Evolutionary conservation across 2,888 invertebrate species (phyloP), one percentile per base, ranked within the genome.

Genomic region (Abrostola tripartita): DNA sequence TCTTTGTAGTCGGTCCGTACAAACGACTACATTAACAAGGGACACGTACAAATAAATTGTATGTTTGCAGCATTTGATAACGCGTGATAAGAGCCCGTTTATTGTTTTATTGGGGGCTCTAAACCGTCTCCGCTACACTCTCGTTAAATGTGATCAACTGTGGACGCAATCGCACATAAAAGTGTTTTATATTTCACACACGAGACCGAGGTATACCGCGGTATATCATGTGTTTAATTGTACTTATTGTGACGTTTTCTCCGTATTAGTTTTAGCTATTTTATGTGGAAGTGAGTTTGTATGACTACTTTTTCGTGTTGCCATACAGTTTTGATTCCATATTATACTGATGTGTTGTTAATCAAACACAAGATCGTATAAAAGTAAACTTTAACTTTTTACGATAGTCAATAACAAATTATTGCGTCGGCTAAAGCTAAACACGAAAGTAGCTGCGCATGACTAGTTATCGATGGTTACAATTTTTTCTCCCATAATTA

Each of bases 71-170:
- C 81, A 65, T 88, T 87, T 92, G 92, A 92, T 92, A 92, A 90
- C 85, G 79, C 68, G 83, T 90, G 93, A 93, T 93, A 94, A 93
- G 88, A 81, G 86, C 81, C 79, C 85, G 86, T 88, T 91, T 90
- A 93, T 94, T 93, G 94, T 93, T 94, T 94, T 93, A 94, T 92
- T 92, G 91, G 86, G 73, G 87, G 92, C 84, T 87, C 89, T 81
- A 80, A 81, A 81, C 80, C 74, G 76, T 79, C 76, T 81, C 71
- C 74, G 78, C 80, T 70, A 76, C 79, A 78, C 72, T 77, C 80
- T 78, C 77, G 80, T 78, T 81, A 70, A 75, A 81, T 77, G 71
- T 81, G 79, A 81, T 81, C 76, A 81, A 73, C 77, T 81, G 81
- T 66, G 75, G 70, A 77, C 76, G 72, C 85, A 83, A 69, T 86